These are phyloP conservation scores for Pyrocoelia pectoralis DNA, from an alignment of 2,888 invertebrate species.

Conservation along the genomic window DNA sequence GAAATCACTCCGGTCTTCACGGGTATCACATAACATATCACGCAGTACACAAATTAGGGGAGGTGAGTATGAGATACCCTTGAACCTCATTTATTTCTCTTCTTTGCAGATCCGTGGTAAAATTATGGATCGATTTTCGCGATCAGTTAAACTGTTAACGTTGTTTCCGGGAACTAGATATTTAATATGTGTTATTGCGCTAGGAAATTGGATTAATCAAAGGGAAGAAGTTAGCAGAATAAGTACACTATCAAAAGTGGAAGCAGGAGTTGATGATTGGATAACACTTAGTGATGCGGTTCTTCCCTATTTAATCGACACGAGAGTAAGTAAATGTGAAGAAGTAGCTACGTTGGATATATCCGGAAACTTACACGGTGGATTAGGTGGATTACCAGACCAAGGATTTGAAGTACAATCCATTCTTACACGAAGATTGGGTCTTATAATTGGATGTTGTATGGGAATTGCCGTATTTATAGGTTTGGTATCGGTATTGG, in stretches of 20 bases:
- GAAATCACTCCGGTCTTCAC: slow-evolving; percentile 83
- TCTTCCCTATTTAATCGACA: slow-evolving; percentile 70
- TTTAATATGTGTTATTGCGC: slow-evolving; percentile 86
- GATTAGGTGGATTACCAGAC: slow-evolving; percentile 58
- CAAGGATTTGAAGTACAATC: slow-evolving; percentile 68
- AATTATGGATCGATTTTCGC: slow-evolving; percentile 74
- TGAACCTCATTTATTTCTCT: background rate
- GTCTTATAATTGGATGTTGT: slow-evolving; percentile 86
- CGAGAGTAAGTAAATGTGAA: slow-evolving; percentile 78
- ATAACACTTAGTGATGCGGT: slow-evolving; percentile 65
- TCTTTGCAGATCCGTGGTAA: slow-evolving; percentile 76
- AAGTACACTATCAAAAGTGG: slow-evolving; percentile 58
- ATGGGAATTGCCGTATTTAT: slow-evolving; percentile 88
- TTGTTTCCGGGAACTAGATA: slow-evolving; percentile 83
- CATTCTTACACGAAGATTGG: slow-evolving; percentile 81
- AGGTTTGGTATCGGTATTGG: slow-evolving; percentile 82
- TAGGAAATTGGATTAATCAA: slow-evolving; percentile 75
- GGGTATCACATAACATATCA: slow-evolving; percentile 89
- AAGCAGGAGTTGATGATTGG: slow-evolving; percentile 47
- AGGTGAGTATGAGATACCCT: slow-evolving; percentile 56
- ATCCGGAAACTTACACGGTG: slow-evolving; percentile 70
- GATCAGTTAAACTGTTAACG: slow-evolving; percentile 77
- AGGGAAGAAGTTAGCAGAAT: slow-evolving; percentile 62
- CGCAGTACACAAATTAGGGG: slow-evolving; percentile 68
- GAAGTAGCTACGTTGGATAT: slow-evolving; percentile 78